Conservation (phyloP, 2,797 vertebrate genomes). For the Darevskia mixta region DNA sequence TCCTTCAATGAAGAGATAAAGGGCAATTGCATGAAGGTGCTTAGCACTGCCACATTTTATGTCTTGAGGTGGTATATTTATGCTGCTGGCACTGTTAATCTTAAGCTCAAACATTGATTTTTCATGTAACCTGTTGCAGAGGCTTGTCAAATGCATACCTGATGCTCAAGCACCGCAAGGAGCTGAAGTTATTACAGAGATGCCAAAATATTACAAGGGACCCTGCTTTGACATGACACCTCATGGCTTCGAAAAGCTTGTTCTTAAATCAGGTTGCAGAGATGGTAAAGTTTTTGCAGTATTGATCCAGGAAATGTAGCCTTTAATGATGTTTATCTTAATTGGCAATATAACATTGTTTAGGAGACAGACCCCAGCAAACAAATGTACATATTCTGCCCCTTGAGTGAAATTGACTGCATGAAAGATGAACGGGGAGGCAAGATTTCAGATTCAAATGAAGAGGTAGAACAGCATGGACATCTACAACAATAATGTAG, state of each 20-base stretch:
- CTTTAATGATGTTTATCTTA: constrained; percentile 20
- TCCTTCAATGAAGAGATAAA: neutral
- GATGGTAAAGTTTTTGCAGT: neutral
- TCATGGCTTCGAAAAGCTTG: neutral
- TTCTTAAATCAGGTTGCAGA: neutral
- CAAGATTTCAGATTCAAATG: neutral
- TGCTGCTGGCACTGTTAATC: neutral
- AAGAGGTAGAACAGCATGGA: neutral
- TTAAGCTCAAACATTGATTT: neutral
- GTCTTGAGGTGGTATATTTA: neutral
- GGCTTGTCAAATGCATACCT: neutral
- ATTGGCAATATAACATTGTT: constrained; percentile 13
- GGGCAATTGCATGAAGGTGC: neutral
- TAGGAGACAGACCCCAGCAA: constrained; percentile 4
- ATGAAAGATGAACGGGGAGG: neutral
- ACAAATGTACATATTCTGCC: neutral
- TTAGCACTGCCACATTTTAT: neutral
- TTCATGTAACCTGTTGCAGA: neutral
- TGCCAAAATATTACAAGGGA: too few species aligned
- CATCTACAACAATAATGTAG: too few species aligned
- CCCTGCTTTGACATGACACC: neutral
- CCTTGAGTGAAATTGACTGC: neutral
- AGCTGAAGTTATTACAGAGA: neutral
- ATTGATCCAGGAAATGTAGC: constrained; percentile 22
- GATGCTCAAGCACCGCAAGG: neutral